Evolutionary conservation across 1,140 invertebrate genomes (phyloP).

Genomic region (Drosophila subpulchrella): DNA sequence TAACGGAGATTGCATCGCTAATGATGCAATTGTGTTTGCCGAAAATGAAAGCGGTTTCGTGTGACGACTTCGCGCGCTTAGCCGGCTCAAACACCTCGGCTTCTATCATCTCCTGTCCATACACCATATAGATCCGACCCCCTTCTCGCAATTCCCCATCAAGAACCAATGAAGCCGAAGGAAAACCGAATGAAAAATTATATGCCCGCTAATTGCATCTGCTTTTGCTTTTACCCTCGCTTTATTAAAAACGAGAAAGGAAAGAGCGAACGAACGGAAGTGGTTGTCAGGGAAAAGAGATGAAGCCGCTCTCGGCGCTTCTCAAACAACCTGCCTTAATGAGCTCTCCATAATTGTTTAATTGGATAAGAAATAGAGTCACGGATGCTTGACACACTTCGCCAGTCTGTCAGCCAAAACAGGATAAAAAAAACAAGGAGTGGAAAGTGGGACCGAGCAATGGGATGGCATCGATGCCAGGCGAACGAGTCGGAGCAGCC

Average conservation of each 20-base stretch:
- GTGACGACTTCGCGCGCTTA: constrained; percentile 61
- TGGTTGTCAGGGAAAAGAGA: constrained; percentile 5
- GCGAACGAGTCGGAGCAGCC: constrained; percentile 1
- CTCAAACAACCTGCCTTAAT: constrained; percentile 43
- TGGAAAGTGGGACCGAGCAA: not conserved
- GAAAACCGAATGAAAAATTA: constrained; percentile 46
- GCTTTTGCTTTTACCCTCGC: constrained; percentile 18
- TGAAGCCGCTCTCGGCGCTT: constrained; percentile 4
- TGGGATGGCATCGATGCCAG: not conserved
- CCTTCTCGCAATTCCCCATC: not conserved
- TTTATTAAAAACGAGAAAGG: constrained; percentile 9
- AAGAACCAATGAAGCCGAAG: constrained; percentile 54
- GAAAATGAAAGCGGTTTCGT: constrained; percentile 81
- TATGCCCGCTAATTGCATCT: constrained; percentile 67
- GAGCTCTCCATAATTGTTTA: constrained; percentile 57
- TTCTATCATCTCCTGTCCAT: constrained; percentile 17
- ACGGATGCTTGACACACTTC: constrained; percentile 48
- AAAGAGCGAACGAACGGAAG: constrained; percentile 20
- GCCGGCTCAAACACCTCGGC: constrained; percentile 22
- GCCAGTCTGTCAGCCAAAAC: not conserved
- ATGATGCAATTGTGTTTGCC: constrained; percentile 81
- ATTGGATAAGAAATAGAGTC: constrained; percentile 55
- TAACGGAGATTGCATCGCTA: constrained; percentile 83
- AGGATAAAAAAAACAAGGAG: not conserved
- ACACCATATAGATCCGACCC: not conserved